Conservation (phyloP, 2,113 vertebrate species). For the Corythoichthys haematopterus region DNA sequence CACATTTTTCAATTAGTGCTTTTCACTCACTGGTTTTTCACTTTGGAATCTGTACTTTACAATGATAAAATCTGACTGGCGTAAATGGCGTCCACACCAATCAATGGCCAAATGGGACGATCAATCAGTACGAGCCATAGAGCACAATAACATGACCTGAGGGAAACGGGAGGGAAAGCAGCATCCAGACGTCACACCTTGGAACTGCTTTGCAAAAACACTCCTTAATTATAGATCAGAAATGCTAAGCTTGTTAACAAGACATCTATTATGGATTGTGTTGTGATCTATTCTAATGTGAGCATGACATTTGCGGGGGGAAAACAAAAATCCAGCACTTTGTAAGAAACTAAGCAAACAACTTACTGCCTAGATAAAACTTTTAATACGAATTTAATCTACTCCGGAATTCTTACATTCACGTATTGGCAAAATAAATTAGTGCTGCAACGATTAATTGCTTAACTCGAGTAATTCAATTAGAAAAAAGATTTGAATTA, state of each 20-base stretch:
- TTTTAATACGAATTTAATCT: too few relatives aligned
- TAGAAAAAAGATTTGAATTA: too few relatives aligned
- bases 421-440: background rate
- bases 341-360: slow-evolving; percentile 21
- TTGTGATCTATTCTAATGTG: slow-evolving; percentile 56
- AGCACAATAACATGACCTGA: slow-evolving; percentile 43
- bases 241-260: slow-evolving; percentile 54
- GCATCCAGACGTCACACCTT: slow-evolving; percentile 26
- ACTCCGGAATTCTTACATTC: too few relatives aligned
- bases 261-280: slow-evolving; percentile 57
- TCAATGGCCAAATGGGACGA: slow-evolving; percentile 65
- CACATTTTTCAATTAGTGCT: slow-evolving; percentile 38
- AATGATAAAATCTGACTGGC: slow-evolving; percentile 61
- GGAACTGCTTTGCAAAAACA: slow-evolving; percentile 40
- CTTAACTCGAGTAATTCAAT: too few relatives aligned
- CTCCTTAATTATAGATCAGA: slow-evolving; percentile 61
- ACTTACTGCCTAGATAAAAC: too few relatives aligned
- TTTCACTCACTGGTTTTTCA: slow-evolving; percentile 49
- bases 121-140: slow-evolving; percentile 55
- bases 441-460: too few relatives aligned
- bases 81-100: slow-evolving; percentile 63
- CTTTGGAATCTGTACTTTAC: slow-evolving; percentile 42
- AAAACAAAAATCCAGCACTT: slow-evolving; percentile 38
- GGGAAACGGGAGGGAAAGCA: slow-evolving; percentile 17
- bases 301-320: slow-evolving; percentile 21